Base-by-base conservation (phyloP, 2,113 vertebrate species). In the Hylia prasina region DNA sequence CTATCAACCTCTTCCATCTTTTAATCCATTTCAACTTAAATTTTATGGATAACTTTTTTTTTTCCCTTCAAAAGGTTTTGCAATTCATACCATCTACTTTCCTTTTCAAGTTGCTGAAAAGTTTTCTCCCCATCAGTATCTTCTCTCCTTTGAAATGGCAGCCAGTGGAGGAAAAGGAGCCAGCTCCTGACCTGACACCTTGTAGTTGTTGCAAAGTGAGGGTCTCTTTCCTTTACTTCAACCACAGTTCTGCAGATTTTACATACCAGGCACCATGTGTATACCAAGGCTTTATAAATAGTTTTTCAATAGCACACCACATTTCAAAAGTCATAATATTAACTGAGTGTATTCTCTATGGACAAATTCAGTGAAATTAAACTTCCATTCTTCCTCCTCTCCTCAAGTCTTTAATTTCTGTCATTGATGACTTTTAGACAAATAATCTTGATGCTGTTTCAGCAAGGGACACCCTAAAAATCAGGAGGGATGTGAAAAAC, bases 251-350 rank as follows among this genome's bases (percentile, higher is more conserved):
- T 58, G 15, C n/a, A 87, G 25, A 82, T 87, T 85, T 91, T 70
- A 37, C 7, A 4, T 66, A 57, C 12, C 24, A 64, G 39, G 20
- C 10, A 8, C 28, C 18, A 20, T 10, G 10, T 73, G 44, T 56
- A 85, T 60, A 63, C 57, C 63, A 73, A 83, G 71, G 69, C 30
- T 87, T 96, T 90, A 81, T 45, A 84, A 93, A 85, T 27, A 65
- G 40, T 54, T 96, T 94, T 88, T n/a, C 79, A 82, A 63, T 30
- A 93, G 31, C 53, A 37, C 45, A 73, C 2, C 17, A 9, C 30
- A 44, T 91, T 94, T 94, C 86, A 54, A 80, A 93, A 96, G 33
- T 68, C 45, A 39, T 50, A 92, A 54, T 73, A 94, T 96, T 91
- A 92, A 82, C 50, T 50, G 35, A 81, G 33, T 23, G 3, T 83